These are phyloP conservation scores for Prionailurus bengalensis DNA, from an alignment of 2,113 vertebrate species.

Conservation along the genomic window DNA sequence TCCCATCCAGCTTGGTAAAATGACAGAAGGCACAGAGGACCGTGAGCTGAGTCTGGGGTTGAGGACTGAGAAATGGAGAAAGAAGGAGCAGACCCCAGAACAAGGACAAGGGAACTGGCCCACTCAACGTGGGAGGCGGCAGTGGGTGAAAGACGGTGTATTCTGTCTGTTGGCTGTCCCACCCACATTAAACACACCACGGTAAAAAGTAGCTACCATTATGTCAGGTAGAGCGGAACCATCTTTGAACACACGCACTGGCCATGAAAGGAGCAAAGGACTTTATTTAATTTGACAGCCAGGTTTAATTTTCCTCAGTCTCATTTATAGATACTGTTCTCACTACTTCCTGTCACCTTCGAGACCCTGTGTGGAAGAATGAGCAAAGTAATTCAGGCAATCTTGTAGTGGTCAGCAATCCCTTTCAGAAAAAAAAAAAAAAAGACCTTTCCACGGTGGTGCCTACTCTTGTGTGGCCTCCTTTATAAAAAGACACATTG, in stretches of 20 bases:
- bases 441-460: not conserved
- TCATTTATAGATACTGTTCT: not conserved
- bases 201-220: no score
- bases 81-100: not conserved
- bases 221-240: fast-evolving
- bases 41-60: not conserved
- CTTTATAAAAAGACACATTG: not conserved
- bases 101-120: not conserved
- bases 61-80: not conserved
- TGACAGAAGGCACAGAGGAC: not conserved
- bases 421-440: not conserved
- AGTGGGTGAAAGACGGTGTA: fast-evolving
- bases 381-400: not conserved
- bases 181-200: fast-evolving
- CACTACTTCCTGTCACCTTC: not conserved
- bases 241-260: not conserved
- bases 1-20: not conserved
- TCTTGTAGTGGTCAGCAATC: not conserved
- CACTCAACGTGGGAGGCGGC: fast-evolving
- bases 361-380: not conserved
- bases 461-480: not conserved
- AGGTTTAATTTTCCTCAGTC: not conserved
- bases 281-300: not conserved
- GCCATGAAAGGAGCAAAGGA: not conserved
- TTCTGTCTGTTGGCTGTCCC: fast-evolving